Percentiles rank a stretch among this genome's conserved stretches.
Evolutionary conservation across 2,888 invertebrate species (phyloP).

Genomic region (Metellina segmentata): DNA sequence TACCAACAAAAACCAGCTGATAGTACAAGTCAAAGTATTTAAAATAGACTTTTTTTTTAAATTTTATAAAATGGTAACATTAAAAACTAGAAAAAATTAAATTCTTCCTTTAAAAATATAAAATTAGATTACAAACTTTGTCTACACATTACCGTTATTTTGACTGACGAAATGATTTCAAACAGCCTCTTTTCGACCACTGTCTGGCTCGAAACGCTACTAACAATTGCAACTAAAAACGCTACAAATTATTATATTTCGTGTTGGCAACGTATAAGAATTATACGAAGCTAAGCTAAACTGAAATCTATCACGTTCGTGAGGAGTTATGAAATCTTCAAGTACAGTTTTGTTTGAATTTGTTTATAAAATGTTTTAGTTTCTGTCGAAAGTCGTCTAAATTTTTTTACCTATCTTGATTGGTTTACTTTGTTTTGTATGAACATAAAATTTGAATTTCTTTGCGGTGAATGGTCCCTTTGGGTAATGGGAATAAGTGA

Average conservation of each 20-base stretch:
- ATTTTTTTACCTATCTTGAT: background rate
- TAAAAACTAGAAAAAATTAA: no score
- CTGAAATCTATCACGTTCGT: background rate
- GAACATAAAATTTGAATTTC: background rate
- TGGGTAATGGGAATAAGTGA: constrained; percentile 2
- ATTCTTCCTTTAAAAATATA: no score
- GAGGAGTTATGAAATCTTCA: constrained; percentile 4
- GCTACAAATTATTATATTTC: background rate
- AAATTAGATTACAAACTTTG: no score
- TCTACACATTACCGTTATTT: no score
- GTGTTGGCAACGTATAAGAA: background rate
- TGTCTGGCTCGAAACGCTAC: no score
- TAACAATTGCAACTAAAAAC: no score
- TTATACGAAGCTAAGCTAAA: constrained; percentile 25
- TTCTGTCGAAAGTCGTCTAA: background rate
- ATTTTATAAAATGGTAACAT: constrained; percentile 1
- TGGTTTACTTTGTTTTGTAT: background rate
- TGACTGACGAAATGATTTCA: no score
- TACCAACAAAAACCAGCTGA: background rate
- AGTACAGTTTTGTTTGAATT: background rate
- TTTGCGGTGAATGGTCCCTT: constrained; percentile 2
- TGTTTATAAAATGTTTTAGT: background rate
- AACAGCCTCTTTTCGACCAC: no score
- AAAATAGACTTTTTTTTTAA: background rate
- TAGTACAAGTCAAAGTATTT: background rate